phyloP scores from a whole-genome alignment of 1,140 invertebrate genomes.

The Sminthurides bifidus region DNA sequence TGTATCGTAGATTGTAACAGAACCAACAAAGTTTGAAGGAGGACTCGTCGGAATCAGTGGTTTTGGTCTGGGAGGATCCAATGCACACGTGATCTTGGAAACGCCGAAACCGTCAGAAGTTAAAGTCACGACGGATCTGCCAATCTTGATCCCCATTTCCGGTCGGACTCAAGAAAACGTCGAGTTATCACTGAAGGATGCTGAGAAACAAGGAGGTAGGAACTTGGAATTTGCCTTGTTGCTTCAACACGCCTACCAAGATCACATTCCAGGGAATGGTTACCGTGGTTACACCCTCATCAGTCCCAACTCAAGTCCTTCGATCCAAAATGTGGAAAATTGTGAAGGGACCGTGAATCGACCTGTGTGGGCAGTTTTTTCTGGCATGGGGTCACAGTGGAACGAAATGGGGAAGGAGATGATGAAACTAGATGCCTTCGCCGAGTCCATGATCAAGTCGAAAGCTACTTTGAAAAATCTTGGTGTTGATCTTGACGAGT shows the following conservation, averaged over 20 bases:
- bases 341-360: slow-evolving; percentile 36
- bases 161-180: slow-evolving; percentile 74
- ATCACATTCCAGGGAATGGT: slow-evolving; percentile 52
- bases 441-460: slow-evolving; percentile 57
- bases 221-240: slow-evolving; percentile 66
- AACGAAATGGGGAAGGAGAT: slow-evolving; percentile 77
- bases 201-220: slow-evolving; percentile 37
- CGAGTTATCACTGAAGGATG: slow-evolving; percentile 35
- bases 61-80: slow-evolving; percentile 30
- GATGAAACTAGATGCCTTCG: slow-evolving; percentile 66
- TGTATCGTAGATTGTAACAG: not conserved
- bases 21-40: not conserved
- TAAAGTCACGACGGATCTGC: slow-evolving; percentile 39
- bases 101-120: not conserved
- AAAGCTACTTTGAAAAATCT: slow-evolving; percentile 60
- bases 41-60: not conserved
- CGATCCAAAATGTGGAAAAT: slow-evolving; percentile 47
- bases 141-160: slow-evolving; percentile 61
- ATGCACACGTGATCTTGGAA: slow-evolving; percentile 2
- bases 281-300: slow-evolving; percentile 53
- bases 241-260: slow-evolving; percentile 56
- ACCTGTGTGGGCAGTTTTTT: slow-evolving; percentile 85
- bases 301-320: slow-evolving; percentile 24
- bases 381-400: slow-evolving; percentile 96
- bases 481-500: slow-evolving; percentile 63